Base-by-base conservation (phyloP, 2,888 invertebrate genomes). In the Leptarthrus brevirostris region DNA sequence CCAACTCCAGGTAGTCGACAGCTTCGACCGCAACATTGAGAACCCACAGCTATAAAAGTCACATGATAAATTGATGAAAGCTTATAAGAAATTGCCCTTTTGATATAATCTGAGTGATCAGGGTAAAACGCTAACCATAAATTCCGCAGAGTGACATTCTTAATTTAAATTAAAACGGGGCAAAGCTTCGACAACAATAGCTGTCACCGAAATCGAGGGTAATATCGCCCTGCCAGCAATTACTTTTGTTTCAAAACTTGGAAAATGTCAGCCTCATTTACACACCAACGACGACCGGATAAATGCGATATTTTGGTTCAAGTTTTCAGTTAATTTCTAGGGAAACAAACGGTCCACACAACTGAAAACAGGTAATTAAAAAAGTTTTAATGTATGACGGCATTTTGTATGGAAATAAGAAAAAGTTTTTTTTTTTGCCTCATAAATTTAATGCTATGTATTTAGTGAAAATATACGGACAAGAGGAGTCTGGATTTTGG, bases 161-260 rank as follows among this genome's bases (percentile, higher is more conserved):
- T 44, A 44, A 44, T 44, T 44, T 44, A 44, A 44, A 44, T 44
- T 44, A 44, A 44, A 44, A 44, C 44, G 44, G 12, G 44, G 44
- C n/a, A 44, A 44, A 14, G 16, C 44, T 44, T 44, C 44, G 12
- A 44, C 44, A 44, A 44, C 44, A 44, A 44, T 44, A 12, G 44
- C 44, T 44, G 16, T 44, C 44, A 44, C 44, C 44, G n/a, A 44
- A 44, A 44, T 44, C 44, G 44, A 44, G 44, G 44, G 44, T 16
- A 44, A 44, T 14, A 44, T 44, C 44, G 5, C 12, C 44, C 12
- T 44, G n/a, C 44, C 12, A 44, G 44, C 44, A 4, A 44, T 4
- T 44, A 44, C 44, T 44, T 44, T 44, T 44, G 44, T 44, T 44
- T 44, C n/a, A 30, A 14, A 44, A 44, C 44, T 44, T 44, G 16